These are phyloP conservation scores for Remorina albescens DNA, from an alignment of 2,797 vertebrate species.

Conservation along the genomic window DNA sequence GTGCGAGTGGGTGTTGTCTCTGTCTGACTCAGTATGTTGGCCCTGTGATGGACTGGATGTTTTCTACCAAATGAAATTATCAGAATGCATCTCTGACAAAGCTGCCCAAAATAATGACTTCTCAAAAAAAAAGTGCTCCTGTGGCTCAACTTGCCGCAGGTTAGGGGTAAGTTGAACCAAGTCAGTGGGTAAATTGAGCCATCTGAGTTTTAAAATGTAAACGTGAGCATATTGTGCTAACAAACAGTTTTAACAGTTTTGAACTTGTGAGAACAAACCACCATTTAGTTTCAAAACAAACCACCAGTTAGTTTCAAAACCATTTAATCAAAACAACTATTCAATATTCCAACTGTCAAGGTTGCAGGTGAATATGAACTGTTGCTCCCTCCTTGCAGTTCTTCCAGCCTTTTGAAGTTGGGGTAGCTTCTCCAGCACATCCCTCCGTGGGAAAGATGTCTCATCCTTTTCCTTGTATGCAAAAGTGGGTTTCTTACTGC, in stretches of 20 bases:
- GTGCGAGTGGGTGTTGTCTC: too few relatives aligned
- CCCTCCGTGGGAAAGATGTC: conserved; percentile 17
- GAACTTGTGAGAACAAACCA: conserved; percentile 28
- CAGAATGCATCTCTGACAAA: conserved; percentile 32
- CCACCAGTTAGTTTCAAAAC: conserved; percentile 20
- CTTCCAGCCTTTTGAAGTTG: conserved; percentile 41
- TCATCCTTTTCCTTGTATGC: conserved; percentile 39
- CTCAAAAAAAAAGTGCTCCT: conserved; percentile 20
- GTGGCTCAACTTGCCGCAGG: conserved; percentile 16
- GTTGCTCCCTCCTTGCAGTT: conserved; percentile 33
- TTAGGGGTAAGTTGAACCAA: conserved; percentile 1
- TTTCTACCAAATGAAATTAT: conserved; percentile 17
- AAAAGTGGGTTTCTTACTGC: conserved; percentile 37
- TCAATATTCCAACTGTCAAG: conserved; percentile 32
- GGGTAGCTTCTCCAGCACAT: conserved; percentile 47
- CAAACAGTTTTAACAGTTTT: conserved; percentile 16
- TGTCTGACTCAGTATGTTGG: too few relatives aligned
- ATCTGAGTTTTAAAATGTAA: conserved; percentile 30
- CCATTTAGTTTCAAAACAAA: conserved; percentile 27
- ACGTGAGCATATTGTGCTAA: conserved; percentile 27
- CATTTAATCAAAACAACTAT: conserved; percentile 17
- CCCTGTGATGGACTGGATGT: too few relatives aligned
- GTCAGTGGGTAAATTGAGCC: conserved; percentile 13
- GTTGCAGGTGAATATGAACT: conserved; percentile 38
- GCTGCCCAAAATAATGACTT: conserved; percentile 21